phyloP scores from a whole-genome alignment of 2,888 invertebrate species.

The Minunthozetes semirufus region DNA sequence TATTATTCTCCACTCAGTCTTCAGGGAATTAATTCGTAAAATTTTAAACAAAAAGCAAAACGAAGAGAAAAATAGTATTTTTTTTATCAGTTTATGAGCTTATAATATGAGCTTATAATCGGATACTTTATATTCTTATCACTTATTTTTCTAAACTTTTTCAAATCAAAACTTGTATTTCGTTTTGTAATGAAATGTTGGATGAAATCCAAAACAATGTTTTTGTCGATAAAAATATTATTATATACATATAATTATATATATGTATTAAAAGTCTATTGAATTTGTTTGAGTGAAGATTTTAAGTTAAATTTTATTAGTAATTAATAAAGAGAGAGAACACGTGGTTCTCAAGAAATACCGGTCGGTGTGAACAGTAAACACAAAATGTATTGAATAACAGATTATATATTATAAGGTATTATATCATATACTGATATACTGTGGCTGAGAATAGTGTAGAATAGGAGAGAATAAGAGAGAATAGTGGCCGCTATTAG shows the following conservation, averaged over 20 bases:
- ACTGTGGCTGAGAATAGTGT: too few species aligned
- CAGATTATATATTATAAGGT: slow-evolving; percentile 15
- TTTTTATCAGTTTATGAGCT: slow-evolving; percentile 7
- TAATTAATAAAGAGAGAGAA: neutral
- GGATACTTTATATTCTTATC: slow-evolving; percentile 21
- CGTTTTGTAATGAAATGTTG: slow-evolving; percentile 1
- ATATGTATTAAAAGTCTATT: too few species aligned
- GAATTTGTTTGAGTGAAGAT: too few species aligned
- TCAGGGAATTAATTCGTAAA: slow-evolving; percentile 3
- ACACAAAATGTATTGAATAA: slow-evolving; percentile 9
- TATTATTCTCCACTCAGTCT: slow-evolving; percentile 20
- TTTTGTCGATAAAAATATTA: too few species aligned
- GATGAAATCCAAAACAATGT: neutral
- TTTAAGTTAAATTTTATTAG: too few species aligned
- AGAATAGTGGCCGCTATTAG: neutral
- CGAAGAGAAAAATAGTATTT: neutral
- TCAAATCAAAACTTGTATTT: slow-evolving; percentile 18
- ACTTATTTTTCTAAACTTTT: neutral
- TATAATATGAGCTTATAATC: slow-evolving; percentile 6
- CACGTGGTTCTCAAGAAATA: neutral
- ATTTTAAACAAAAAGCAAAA: slow-evolving; percentile 6
- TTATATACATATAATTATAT: too few species aligned
- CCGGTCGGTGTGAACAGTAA: neutral
- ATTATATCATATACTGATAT: neutral
- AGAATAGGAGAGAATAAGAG: too few species aligned